Base-by-base conservation (phyloP, 2,888 invertebrate species). In the Mesochorus sp. region DNA sequence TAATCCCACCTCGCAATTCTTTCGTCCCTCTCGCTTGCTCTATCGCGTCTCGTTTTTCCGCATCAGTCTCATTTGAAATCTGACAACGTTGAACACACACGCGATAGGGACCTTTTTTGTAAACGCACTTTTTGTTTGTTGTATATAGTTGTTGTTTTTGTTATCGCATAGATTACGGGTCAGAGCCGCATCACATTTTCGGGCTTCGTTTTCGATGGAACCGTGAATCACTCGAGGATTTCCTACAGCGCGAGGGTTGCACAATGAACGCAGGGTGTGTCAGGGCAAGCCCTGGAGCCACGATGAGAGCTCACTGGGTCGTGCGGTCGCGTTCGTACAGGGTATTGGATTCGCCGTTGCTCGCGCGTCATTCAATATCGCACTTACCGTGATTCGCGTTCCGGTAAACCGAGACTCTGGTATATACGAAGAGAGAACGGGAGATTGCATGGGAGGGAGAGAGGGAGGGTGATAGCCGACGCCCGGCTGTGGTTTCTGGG, bases 341-440 rank as follows among this genome's bases (percentile, higher is more conserved):
- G n/a, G n/a, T n/a, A n/a, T n/a, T n/a, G n/a, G n/a, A n/a, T n/a
- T n/a, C 67, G 61, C 53, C 66, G 70, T 59, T 51, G 51, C 37
- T 64, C 64, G 79, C 76, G 74, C 74, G 84, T 87, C 83, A 87
- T 85, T 83, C 85, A 85, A 88, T 86, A 85, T 85, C 82, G 86
- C 87, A 88, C 87, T 88, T 87, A 83, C 83, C 72, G 85, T 87
- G 88, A 86, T 86, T 85, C 86, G 80, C 51, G 68, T 80, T 79
- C 76, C 79, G 81, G 88, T 87, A 86, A 88, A 86, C 84, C 79
- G 85, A 87, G 81, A 81, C 79, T n/a, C n/a, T n/a, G n/a, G n/a
- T n/a, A n/a, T n/a, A n/a, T n/a, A n/a, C 74, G 10, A 21, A 55
- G 39, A n/a, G 51, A 70, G 31, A 64, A n/a, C n/a, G n/a, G n/a